Base-by-base conservation (phyloP, 2,113 vertebrate species). In the Sander lucioperca region DNA sequence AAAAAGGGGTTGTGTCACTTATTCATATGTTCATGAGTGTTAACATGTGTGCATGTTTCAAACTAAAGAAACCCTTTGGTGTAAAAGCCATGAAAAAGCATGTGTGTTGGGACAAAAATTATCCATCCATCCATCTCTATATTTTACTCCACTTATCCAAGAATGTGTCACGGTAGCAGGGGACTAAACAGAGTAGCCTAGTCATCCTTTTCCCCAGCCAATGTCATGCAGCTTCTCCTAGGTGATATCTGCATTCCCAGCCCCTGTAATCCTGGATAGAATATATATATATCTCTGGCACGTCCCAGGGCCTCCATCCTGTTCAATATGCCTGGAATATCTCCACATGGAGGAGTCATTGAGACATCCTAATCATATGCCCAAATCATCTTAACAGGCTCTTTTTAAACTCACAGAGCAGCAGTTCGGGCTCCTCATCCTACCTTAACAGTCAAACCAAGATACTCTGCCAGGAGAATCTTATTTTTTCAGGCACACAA, bases 291-390 rank as follows among this genome's bases (percentile, higher is more conserved):
- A 79, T 47, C 61, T 27, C 61, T 33, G 48, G 36, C 1, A 12
- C 48, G 33, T 59, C 78, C 58, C 30, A 23, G 25, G 47, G 57
- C 67, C 21, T 61, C 62, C 48, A 53, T 56, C 61, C 61, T 80
- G 63, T 64, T 85, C 77, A 74, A 11, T 84, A 68, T n/a, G 23
- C 19, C 73, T 73, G 48, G 61, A 80, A 80, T 75, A 74, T 82
- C 30, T 88, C 65, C 65, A 70, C 59, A 61, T 33, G 27, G 48
- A 78, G 56, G 27, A 86, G 30, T 68, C 62, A 86, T 5, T 80
- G 50, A 82, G 67, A 77, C 48, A 58, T 47, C 48, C 61, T 71
- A 59, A 72, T 58, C 27, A 61, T 47, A 51, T 51, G 50, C 53
- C 66, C 5, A 73, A 79, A 86, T 81, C 12, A 80, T 57, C 59